Evolutionary conservation across 2,797 vertebrate genomes (phyloP).

Genomic region (Vespertilio murinus): DNA sequence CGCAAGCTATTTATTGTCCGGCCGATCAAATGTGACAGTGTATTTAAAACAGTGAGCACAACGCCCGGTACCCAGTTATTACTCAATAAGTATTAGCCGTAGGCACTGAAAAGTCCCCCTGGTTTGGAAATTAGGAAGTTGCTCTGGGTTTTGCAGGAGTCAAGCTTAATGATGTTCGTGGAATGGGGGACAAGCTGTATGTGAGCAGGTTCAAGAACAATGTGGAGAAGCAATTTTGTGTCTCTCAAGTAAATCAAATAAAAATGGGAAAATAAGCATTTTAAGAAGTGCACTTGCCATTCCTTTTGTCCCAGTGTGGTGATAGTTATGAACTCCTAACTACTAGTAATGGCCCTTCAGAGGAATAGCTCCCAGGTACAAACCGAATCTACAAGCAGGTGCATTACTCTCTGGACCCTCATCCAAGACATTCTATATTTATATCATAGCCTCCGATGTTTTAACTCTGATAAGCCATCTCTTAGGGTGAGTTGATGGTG

Average conservation of each 20-base stretch:
- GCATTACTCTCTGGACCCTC: background rate
- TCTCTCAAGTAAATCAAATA: background rate
- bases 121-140: background rate
- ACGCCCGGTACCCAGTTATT: background rate
- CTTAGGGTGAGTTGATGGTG: background rate
- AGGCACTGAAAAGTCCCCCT: background rate
- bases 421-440: background rate
- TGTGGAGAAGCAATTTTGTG: background rate
- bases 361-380: background rate
- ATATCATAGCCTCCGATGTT: background rate
- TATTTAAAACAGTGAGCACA: background rate
- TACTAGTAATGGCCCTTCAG: background rate
- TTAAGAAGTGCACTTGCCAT: background rate
- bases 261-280: background rate
- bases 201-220: background rate
- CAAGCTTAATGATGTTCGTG: background rate
- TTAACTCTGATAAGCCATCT: background rate
- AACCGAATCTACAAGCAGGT: background rate
- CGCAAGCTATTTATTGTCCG: background rate
- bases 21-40: background rate
- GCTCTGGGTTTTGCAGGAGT: background rate
- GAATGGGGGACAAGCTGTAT: fast-evolving
- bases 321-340: background rate
- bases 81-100: background rate
- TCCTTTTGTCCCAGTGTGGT: background rate